Evolutionary conservation across 2,888 invertebrate species (phyloP).

Genomic region (Phortica magna): DNA sequence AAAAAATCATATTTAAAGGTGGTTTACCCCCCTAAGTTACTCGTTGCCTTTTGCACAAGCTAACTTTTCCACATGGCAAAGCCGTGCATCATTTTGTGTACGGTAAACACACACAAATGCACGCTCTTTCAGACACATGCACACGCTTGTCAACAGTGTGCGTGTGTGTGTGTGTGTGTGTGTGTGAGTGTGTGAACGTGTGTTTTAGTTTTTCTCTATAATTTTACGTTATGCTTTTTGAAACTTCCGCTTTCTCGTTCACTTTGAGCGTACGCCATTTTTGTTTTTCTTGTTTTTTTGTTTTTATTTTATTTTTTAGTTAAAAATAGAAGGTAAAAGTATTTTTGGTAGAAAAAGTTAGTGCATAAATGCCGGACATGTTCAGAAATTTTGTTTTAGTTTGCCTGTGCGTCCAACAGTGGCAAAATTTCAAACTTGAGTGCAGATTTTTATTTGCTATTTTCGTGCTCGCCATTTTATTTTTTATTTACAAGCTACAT

Average conservation of each 20-base stretch:
- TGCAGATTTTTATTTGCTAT: neutral
- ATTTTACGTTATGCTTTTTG: conserved; percentile 12
- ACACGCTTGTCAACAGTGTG: neutral
- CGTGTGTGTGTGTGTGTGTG: conserved; percentile 11
- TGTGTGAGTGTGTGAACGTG: no score
- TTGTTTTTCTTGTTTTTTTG: conserved; percentile 15
- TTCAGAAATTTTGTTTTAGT: conserved; percentile 45
- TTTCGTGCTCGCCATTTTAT: no score
- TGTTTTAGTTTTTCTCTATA: conserved; percentile 19
- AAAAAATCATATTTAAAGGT: no score
- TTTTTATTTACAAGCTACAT: conserved; percentile 46
- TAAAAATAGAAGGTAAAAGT: conserved; percentile 14
- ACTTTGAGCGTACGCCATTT: conserved; percentile 14
- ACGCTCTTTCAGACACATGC: neutral
- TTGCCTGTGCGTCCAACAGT: conserved; percentile 35
- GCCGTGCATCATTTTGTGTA: neutral
- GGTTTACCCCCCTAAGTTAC: no score
- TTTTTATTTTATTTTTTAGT: neutral
- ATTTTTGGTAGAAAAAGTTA: conserved; percentile 44
- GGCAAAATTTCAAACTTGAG: neutral
- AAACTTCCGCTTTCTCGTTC: conserved; percentile 21
- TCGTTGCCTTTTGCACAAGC: conserved; percentile 14
- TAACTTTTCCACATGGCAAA: conserved; percentile 33
- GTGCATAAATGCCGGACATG: conserved; percentile 60
- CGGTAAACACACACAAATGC: neutral